These are phyloP conservation scores for Amphiprion percula DNA, from an alignment of 2,113 vertebrate species.

Conservation along the genomic window DNA sequence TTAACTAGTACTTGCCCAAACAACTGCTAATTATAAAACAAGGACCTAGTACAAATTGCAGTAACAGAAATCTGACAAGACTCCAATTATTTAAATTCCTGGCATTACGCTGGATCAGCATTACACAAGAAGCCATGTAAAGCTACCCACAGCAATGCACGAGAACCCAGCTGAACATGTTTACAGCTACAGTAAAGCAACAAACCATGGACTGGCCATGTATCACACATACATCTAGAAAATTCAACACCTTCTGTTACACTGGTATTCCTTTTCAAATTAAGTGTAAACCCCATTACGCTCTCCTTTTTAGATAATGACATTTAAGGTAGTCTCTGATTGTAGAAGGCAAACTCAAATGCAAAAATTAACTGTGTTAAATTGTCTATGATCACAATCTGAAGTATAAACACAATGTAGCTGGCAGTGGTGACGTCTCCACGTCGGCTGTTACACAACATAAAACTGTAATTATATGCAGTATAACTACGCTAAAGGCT, in stretches of 20 bases:
- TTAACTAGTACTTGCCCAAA: too few relatives aligned
- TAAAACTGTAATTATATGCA: conserved; percentile 37
- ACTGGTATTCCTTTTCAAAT: not conserved
- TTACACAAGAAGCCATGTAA: not conserved
- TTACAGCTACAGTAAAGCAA: not conserved
- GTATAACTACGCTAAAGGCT: conserved; percentile 8
- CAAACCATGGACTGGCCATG: not conserved
- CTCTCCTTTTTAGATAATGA: not conserved
- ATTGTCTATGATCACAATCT: conserved; percentile 38
- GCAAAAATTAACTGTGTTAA: conserved; percentile 24
- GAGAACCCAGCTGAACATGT: not conserved
- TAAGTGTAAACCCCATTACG: not conserved
- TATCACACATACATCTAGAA: too few relatives aligned
- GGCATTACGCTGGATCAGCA: not conserved
- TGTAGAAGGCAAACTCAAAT: conserved; percentile 8
- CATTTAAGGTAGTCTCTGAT: not conserved
- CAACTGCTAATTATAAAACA: too few relatives aligned
- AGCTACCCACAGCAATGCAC: not conserved
- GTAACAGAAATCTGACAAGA: too few relatives aligned
- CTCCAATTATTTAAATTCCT: too few relatives aligned
- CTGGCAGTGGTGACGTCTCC: conserved; percentile 20
- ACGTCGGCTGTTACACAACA: conserved; percentile 24
- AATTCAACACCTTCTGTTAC: not conserved
- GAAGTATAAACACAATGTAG: not conserved
- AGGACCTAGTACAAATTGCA: too few relatives aligned